Percentiles rank a stretch among this genome's conserved stretches.
These are phyloP conservation scores for Centrocercus urophasianus DNA, from an alignment of 2,113 vertebrate species.

Conservation along the genomic window DNA sequence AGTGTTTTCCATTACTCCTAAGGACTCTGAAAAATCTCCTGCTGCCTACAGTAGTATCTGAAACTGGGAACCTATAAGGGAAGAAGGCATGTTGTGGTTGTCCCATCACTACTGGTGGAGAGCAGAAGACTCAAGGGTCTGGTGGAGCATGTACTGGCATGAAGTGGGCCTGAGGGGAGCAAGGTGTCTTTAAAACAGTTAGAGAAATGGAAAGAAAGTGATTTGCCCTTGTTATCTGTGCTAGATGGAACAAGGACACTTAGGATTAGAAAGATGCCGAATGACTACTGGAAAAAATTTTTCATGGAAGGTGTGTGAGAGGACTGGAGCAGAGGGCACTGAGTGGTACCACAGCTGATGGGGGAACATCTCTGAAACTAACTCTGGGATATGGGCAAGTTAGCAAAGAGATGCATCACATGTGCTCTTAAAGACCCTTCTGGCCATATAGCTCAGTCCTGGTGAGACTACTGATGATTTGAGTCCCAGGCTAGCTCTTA, in stretches of 20 bases:
- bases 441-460: neutral
- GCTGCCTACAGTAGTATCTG: neutral
- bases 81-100: neutral
- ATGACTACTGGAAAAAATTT: neutral
- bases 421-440: neutral
- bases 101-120: neutral
- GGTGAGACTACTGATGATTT: neutral
- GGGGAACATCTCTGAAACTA: neutral
- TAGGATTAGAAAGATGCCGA: neutral
- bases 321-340: neutral
- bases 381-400: neutral
- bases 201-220: neutral
- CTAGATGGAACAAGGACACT: neutral
- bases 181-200: neutral
- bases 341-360: neutral
- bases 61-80: neutral
- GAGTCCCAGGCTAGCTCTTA: neutral
- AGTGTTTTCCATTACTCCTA: neutral
- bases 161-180: neutral
- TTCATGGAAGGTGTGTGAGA: neutral
- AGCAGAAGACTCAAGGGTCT: neutral
- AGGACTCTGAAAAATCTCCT: neutral
- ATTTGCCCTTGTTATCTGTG: neutral
- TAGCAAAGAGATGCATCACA: neutral
- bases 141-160: neutral